phyloP scores from a whole-genome alignment of 1,140 invertebrate species.

The Ganaspis sp. region DNA sequence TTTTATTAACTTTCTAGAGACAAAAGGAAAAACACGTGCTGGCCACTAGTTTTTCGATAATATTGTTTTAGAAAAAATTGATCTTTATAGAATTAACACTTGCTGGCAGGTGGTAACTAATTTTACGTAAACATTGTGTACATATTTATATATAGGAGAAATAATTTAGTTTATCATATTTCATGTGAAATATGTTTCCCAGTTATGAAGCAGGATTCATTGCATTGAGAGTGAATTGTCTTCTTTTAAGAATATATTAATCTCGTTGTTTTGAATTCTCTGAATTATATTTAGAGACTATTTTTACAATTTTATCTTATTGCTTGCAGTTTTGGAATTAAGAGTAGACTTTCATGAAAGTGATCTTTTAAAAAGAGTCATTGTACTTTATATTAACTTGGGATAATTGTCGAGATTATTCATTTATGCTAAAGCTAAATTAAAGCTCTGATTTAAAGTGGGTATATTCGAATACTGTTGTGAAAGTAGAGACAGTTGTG shows the following conservation, averaged over 20 bases:
- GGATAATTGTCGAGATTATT: neutral
- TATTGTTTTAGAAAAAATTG: neutral
- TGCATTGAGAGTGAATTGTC: neutral
- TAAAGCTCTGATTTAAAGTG: neutral
- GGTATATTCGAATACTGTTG: neutral
- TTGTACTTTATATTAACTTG: neutral
- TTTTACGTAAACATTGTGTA: neutral
- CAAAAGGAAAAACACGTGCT: neutral
- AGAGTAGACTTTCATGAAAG: neutral
- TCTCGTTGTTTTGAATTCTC: neutral
- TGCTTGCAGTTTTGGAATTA: neutral
- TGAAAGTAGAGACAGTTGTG: neutral
- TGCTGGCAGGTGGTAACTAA: constrained; percentile 13
- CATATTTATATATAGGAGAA: neutral
- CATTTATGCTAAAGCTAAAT: neutral
- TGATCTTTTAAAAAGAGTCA: neutral
- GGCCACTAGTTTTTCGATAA: constrained; percentile 13
- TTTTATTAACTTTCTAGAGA: constrained; percentile 18
- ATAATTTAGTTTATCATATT: neutral
- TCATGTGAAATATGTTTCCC: neutral
- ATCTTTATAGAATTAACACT: neutral
- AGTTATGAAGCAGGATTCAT: neutral
- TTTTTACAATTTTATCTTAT: neutral
- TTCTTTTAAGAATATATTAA: neutral
- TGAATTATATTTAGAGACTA: neutral